These are phyloP conservation scores for Bubo scandiacus DNA, from an alignment of 2,113 vertebrate species.

Conservation along the genomic window DNA sequence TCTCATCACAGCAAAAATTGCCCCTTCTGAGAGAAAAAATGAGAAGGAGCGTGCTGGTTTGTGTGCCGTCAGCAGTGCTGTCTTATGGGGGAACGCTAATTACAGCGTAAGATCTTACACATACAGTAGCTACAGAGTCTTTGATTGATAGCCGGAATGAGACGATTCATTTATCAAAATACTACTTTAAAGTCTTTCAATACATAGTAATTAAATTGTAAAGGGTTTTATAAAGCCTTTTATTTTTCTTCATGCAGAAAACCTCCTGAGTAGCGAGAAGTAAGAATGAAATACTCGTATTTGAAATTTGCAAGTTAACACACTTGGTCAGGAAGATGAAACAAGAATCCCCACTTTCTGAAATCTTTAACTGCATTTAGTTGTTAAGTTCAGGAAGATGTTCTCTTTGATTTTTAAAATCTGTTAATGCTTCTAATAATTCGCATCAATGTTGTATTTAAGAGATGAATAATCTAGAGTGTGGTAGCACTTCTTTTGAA, in stretches of 20 bases:
- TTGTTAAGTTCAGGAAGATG: background rate
- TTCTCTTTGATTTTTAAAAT: background rate
- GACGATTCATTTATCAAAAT: background rate
- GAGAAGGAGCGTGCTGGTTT: fast-evolving
- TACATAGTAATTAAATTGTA: no score
- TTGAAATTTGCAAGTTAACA: background rate
- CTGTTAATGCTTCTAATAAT: background rate
- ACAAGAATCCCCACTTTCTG: background rate
- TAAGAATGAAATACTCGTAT: background rate
- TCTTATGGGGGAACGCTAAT: fast-evolving
- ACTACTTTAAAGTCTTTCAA: background rate
- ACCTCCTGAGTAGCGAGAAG: background rate
- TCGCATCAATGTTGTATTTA: fast-evolving
- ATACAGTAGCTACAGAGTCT: background rate
- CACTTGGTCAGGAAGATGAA: background rate
- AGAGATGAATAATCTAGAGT: background rate
- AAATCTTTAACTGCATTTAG: background rate
- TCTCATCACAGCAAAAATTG: background rate
- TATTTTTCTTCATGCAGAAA: background rate
- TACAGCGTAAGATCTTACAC: fast-evolving
- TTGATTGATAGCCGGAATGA: background rate
- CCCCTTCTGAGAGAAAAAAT: background rate
- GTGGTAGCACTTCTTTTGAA: background rate
- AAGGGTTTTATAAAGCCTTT: background rate
- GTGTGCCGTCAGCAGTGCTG: background rate